Percentiles rank a stretch among this genome's conserved stretches.
phyloP scores from a whole-genome alignment of 2,797 vertebrate species.

The Loriculus beryllinus region DNA sequence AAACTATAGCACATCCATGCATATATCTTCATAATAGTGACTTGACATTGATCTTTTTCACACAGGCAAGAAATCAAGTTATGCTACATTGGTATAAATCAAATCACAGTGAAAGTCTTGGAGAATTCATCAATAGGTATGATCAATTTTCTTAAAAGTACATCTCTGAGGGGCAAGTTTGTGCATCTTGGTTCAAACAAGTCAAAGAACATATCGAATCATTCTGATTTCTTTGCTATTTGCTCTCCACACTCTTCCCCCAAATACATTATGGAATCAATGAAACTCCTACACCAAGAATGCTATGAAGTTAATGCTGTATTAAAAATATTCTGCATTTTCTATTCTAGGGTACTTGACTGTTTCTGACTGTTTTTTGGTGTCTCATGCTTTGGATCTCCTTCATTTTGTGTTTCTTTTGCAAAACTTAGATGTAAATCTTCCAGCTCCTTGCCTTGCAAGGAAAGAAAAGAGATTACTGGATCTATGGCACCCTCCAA shows the following conservation, averaged over 20 bases:
- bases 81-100: constrained; percentile 1
- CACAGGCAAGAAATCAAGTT: not conserved
- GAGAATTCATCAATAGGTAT: not conserved
- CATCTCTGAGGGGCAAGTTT: not conserved
- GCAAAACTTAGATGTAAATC: not conserved
- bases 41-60: not conserved
- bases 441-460: not conserved
- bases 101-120: not conserved
- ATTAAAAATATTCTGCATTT: not conserved
- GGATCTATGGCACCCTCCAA: not conserved
- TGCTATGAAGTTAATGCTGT: not conserved
- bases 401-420: not conserved
- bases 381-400: not conserved
- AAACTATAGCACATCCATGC: not conserved
- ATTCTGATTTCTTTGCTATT: not conserved
- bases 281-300: not conserved
- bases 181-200: not conserved
- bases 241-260: not conserved
- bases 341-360: not conserved
- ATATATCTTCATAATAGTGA: not conserved
- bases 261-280: not conserved
- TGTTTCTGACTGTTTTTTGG: not conserved
- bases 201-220: not conserved
- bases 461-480: not conserved
- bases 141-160: not conserved